phyloP scores from a whole-genome alignment of 2,113 vertebrate species.

The Porphyrio hochstetteri region DNA sequence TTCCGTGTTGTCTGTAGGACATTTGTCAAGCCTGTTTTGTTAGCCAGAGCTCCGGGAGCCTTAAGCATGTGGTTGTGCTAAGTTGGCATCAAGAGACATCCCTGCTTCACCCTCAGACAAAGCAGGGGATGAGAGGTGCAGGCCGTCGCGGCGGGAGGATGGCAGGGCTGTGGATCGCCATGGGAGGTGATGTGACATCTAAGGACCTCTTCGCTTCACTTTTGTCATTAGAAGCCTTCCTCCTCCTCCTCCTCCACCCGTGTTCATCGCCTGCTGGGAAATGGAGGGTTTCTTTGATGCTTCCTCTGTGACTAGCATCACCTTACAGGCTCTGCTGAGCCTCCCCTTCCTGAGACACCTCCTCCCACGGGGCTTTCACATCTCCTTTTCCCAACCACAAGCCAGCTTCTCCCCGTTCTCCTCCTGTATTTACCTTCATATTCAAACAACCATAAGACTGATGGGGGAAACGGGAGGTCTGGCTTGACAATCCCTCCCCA shows the following conservation, averaged over 20 bases:
- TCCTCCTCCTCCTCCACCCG: neutral
- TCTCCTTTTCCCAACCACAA: neutral
- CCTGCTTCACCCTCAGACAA: neutral
- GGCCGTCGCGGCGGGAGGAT: fast-evolving
- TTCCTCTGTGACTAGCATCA: neutral
- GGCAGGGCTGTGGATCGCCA: neutral
- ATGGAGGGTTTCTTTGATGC: neutral
- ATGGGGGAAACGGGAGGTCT: neutral
- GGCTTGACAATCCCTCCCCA: neutral
- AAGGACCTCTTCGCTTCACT: neutral
- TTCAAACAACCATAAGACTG: neutral
- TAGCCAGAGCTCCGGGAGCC: neutral
- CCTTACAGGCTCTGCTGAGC: neutral
- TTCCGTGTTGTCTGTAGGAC: neutral
- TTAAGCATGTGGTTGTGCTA: neutral
- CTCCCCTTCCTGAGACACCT: neutral
- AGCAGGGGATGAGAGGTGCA: neutral
- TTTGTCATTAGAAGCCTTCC: neutral
- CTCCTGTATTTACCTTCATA: neutral
- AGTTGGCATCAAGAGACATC: fast-evolving
- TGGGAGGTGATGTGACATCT: neutral
- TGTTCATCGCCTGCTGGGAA: neutral
- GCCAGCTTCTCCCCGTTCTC: neutral
- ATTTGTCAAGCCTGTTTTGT: slow-evolving; percentile 23
- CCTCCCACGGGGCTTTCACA: neutral